A percentile compares a stretch with the other conserved stretches of the same genome.
Conservation (phyloP, 1,140 invertebrate species). For the Plutomurus gul region DNA sequence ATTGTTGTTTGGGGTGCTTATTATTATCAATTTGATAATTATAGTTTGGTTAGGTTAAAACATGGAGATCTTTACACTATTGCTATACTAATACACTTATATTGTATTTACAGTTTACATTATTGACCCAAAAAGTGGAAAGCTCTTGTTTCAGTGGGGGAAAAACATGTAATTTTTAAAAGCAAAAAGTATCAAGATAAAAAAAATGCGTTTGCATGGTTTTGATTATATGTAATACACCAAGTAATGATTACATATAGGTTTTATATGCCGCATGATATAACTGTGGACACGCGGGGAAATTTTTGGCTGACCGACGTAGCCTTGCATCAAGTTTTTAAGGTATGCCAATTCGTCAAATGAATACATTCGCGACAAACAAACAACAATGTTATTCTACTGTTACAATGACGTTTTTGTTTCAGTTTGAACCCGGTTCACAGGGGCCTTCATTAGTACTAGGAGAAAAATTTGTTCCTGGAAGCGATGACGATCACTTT, state of each 20-base stretch:
- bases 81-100: too few relatives aligned
- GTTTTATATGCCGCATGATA: constrained; percentile 92
- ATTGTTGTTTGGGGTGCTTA: too few relatives aligned
- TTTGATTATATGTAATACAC: background rate
- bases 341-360: constrained; percentile 55
- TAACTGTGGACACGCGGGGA: constrained; percentile 78
- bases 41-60: too few relatives aligned
- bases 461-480: constrained; percentile 73
- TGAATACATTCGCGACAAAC: too few relatives aligned
- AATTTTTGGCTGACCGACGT: constrained; percentile 93
- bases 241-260: constrained; percentile 54
- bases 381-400: background rate
- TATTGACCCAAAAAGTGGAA: constrained; percentile 71
- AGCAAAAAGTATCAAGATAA: too few relatives aligned
- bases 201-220: background rate
- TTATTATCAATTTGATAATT: too few relatives aligned
- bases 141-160: constrained; percentile 76
- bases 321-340: constrained; percentile 89
- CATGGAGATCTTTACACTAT: too few relatives aligned
- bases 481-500: constrained; percentile 76
- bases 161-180: constrained; percentile 76
- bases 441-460: constrained; percentile 52
- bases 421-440: constrained; percentile 48
- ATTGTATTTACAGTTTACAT: too few relatives aligned
- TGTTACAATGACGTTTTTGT: background rate